Evolutionary conservation across 2,888 invertebrate species (phyloP).

Genomic region (Phortica okadai): DNA sequence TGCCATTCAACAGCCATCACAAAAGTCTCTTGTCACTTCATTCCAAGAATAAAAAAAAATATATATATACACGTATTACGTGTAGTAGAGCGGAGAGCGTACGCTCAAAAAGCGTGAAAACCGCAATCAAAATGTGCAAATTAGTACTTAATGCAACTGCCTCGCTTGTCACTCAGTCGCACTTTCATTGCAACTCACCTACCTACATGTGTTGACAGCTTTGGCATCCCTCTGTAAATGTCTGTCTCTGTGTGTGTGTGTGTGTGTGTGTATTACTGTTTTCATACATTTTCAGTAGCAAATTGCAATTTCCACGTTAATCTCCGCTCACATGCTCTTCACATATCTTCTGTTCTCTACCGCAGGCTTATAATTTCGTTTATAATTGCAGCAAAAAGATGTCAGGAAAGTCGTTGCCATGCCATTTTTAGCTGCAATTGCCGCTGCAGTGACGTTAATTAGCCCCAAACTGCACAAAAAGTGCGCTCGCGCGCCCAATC

Average conservation of each 20-base stretch:
- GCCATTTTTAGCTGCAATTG: constrained; percentile 27
- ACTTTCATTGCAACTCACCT: not conserved
- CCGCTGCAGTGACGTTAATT: constrained; percentile 27
- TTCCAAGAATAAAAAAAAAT: not conserved
- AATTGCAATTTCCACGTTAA: constrained; percentile 70
- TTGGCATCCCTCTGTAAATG: not conserved
- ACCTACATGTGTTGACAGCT: not conserved
- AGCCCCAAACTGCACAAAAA: not conserved
- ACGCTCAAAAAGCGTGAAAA: constrained; percentile 44
- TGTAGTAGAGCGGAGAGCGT: constrained; percentile 4
- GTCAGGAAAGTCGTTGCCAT: constrained; percentile 41
- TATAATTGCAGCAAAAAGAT: constrained; percentile 61
- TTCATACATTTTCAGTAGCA: constrained; percentile 58
- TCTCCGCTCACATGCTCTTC: constrained; percentile 52
- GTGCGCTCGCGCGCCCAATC: constrained; percentile 34
- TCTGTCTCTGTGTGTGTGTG: constrained; percentile 14
- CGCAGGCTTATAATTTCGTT: constrained; percentile 68
- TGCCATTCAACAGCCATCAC: not conserved
- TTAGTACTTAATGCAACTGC: constrained; percentile 61
- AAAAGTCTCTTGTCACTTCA: not conserved
- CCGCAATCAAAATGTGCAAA: constrained; percentile 70
- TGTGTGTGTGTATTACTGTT: constrained; percentile 26
- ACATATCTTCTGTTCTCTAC: constrained; percentile 23
- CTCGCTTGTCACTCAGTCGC: constrained; percentile 9
- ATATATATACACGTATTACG: not conserved